Evolutionary conservation across 2,797 vertebrate genomes (phyloP).

Genomic region (Microtus californicus): DNA sequence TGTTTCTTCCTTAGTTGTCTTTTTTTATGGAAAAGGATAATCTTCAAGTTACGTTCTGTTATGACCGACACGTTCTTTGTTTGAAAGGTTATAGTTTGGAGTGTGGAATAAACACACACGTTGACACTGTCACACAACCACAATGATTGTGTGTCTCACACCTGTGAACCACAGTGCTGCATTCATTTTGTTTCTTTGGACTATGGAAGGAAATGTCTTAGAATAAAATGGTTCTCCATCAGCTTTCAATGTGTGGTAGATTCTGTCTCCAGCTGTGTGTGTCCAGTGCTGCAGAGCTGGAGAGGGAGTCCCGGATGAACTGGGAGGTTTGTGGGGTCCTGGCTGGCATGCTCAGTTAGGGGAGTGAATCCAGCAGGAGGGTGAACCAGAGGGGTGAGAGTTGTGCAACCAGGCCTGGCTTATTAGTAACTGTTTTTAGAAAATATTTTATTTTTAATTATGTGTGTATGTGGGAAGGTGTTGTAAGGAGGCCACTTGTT

Average conservation of each 20-base stretch:
- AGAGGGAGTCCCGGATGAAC: background rate
- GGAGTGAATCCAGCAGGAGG: background rate
- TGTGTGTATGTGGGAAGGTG: background rate
- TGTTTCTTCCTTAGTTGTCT: slow-evolving; percentile 34
- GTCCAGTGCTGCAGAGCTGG: background rate
- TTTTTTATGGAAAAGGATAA: slow-evolving; percentile 40
- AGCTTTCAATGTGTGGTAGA: background rate
- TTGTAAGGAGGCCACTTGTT: too few relatives aligned
- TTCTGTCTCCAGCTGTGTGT: background rate
- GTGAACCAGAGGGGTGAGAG: background rate
- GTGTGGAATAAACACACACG: slow-evolving; percentile 38
- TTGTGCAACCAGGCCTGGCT: background rate
- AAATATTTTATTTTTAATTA: background rate
- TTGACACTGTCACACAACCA: background rate
- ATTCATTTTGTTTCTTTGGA: slow-evolving; percentile 47
- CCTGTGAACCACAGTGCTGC: background rate
- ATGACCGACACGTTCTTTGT: slow-evolving; percentile 24
- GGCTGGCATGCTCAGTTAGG: background rate
- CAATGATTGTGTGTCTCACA: background rate
- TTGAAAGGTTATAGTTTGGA: slow-evolving; percentile 46
- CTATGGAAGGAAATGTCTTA: slow-evolving; percentile 51
- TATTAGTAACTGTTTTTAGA: background rate
- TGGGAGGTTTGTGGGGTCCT: background rate
- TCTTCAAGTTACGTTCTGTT: slow-evolving; percentile 47
- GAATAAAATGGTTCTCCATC: slow-evolving; percentile 71